phyloP scores from a whole-genome alignment of 2,888 invertebrate species.

The Crocallis elinguaria region DNA sequence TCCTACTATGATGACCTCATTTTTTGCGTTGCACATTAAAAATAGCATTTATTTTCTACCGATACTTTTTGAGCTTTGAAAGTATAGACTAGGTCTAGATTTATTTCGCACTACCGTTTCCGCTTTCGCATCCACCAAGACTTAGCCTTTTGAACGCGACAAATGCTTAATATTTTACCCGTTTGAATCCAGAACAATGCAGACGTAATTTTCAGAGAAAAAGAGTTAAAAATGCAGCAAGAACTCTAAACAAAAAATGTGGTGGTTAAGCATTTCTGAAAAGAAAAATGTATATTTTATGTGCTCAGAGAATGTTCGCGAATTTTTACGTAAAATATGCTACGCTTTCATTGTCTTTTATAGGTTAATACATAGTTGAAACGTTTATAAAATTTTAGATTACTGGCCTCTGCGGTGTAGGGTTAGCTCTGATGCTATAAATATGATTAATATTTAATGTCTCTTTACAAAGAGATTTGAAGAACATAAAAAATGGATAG shows the following conservation, averaged over 20 bases:
- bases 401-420: too few species aligned
- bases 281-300: conserved; percentile 19
- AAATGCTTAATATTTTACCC: conserved; percentile 34
- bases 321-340: conserved; percentile 8
- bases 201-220: conserved; percentile 25
- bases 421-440: too few species aligned
- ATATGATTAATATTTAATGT: too few species aligned
- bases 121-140: background rate
- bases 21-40: too few species aligned
- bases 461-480: too few species aligned
- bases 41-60: too few species aligned
- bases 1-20: too few species aligned
- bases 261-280: conserved; percentile 6
- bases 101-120: background rate
- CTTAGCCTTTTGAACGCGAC: conserved; percentile 8
- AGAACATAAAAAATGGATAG: too few species aligned
- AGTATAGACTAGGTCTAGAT: background rate
- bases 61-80: too few species aligned
- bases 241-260: conserved; percentile 9
- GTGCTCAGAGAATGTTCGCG: conserved; percentile 10
- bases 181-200: conserved; percentile 33
- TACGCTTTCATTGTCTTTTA: background rate
- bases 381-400: background rate
- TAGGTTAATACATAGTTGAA: background rate
- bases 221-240: conserved; percentile 7